Base-by-base conservation (phyloP, 2,797 vertebrate genomes). In the Urophycis tenuis region DNA sequence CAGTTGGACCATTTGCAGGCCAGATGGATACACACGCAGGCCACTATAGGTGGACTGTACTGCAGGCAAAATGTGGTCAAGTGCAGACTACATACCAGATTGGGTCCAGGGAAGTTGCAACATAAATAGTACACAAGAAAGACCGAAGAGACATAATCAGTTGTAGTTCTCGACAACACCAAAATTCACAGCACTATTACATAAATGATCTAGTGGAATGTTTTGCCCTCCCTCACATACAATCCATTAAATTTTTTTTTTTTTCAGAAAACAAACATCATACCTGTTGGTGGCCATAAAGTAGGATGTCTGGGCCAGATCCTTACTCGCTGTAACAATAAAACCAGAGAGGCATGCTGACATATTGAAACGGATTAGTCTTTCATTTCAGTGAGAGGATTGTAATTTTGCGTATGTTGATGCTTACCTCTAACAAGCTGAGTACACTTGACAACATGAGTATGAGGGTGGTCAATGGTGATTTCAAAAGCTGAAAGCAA, bases 241-340 rank as follows among this genome's bases (percentile, higher is more conserved):
- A 64, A n/a, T 8, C 33, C 10, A 22, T 35, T 72, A 5, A 5
- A 36, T 5, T n/a, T 25, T 36, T 15, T 15, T 12, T 29, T 53
- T 73, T 75, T 34, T 29, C 29, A 80, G 30, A 81, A 25, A 87
- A 81, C 71, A 70, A 76, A 72, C n/a, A 72, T 71, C 82, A 78
- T 92, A 99, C 98, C 98, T 99, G 96, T 99, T 99, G 92, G 98
- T 99, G 93, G 98, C 98, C 98, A 99, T 99, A 91, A 99, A 99
- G 96, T 99, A 99, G 91, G 98, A 99, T 79, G 98, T 99, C 94
- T 99, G 98, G 90, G 98, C 97, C 94, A 99, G 94, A 94, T 99
- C 98, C 96, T 99, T 99, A 94, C 98, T 99, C 90, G 98, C 98
- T 99, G 96, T 77, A 89, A 90, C 82, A 87, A 90, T 88, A 90